Evolutionary conservation across 2,797 vertebrate genomes (phyloP), one percentile per base, ranked within the genome.

Genomic region (Holocentrus rufus): DNA sequence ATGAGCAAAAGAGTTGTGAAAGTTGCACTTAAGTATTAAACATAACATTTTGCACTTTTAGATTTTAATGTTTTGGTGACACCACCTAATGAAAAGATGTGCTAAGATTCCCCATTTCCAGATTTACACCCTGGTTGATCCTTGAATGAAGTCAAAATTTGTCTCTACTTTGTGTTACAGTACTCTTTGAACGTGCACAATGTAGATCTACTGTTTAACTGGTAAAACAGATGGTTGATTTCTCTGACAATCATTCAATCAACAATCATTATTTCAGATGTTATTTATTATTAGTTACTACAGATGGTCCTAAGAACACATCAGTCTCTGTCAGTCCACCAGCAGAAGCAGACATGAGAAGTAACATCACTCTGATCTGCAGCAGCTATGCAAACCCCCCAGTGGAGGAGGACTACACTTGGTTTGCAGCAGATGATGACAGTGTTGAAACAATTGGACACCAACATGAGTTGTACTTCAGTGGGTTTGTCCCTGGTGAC

Each of bases 251-350:
- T 9, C 7, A 39, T 2, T 9, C 11, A 11, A 9, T 9, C 7
- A 39, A 27, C 25, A 27, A 27, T 27, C 25, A 27, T 27, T 27
- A 27, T 27, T 27, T 27, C 25, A 27, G 25, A 27, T 27, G 25
- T 27, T 27, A 27, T 27, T 27, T 27, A 27, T 27, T 27, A 27
- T 27, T 27, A 27, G 56, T 62, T 72, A 8, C 65, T 85, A 36
- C 75, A 90, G 85, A 80, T 14, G 66, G 63, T 0, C 85, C 83
- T 0, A 87, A 73, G 59, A 84, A 86, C 77, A 88, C 83, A 10
- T 74, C 67, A 0, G 65, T 56, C 9, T 74, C 75, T 10, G 46
- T 81, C 10, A 27, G 17, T 11, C 73, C 76, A 20, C 60, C 47
- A 0, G 39, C 8, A 13, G 77, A 74, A 49, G 46, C 39, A 5